A percentile compares a stretch with the other conserved stretches of the same genome.
Evolutionary conservation across 2,113 vertebrate genomes (phyloP).

Genomic region (Tachysurus fulvidraco): DNA sequence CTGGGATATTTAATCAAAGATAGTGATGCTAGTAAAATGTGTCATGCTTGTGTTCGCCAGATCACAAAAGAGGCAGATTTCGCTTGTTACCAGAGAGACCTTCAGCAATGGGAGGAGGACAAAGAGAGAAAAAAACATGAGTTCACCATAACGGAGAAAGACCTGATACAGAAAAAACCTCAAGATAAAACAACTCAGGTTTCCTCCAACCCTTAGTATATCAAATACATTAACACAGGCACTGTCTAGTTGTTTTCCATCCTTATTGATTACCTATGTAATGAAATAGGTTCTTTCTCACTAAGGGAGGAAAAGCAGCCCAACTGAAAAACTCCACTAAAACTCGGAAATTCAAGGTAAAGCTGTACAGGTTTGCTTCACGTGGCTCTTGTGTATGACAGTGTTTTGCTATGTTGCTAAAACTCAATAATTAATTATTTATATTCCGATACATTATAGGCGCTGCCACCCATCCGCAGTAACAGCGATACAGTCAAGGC

Average conservation of each 20-base stretch:
- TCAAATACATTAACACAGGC: not conserved
- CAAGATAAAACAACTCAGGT: slow-evolving; percentile 28
- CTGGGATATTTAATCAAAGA: slow-evolving; percentile 9
- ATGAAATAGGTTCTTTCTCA: not conserved
- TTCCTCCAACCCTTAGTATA: not conserved
- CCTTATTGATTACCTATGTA: not conserved
- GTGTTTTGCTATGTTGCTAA: not conserved
- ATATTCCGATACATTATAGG: slow-evolving; percentile 64
- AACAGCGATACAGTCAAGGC: slow-evolving; percentile 39
- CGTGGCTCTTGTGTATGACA: not conserved
- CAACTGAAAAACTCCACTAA: slow-evolving; percentile 7
- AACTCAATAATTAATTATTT: not conserved
- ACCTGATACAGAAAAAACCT: slow-evolving; percentile 15
- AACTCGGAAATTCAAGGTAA: slow-evolving; percentile 48
- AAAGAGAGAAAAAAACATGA: slow-evolving; percentile 71
- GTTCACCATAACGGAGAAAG: slow-evolving; percentile 81
- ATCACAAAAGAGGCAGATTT: slow-evolving; percentile 70
- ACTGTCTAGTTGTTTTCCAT: not conserved
- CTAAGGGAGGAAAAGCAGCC: slow-evolving; percentile 22
- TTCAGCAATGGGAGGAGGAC: slow-evolving; percentile 75
- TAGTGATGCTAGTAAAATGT: not conserved
- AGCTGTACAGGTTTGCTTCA: not conserved
- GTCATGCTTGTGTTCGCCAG: slow-evolving; percentile 60
- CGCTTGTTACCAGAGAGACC: slow-evolving; percentile 65
- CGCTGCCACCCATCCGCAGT: slow-evolving; percentile 76